Percentiles rank a stretch among this genome's conserved stretches.
These are phyloP conservation scores for Laothoe populi DNA, from an alignment of 2,888 invertebrate genomes.

Conservation along the genomic window DNA sequence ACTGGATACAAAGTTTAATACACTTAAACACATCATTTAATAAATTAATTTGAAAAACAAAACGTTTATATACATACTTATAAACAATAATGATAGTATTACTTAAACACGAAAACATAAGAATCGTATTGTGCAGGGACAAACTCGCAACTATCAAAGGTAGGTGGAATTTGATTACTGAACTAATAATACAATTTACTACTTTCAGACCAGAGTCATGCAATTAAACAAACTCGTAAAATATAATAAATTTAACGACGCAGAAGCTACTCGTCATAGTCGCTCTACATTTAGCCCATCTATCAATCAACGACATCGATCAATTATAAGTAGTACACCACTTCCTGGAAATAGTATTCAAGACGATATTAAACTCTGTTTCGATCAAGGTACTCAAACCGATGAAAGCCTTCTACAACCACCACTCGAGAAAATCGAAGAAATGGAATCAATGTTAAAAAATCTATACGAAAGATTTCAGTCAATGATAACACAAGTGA, in stretches of 20 bases:
- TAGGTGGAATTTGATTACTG: no score
- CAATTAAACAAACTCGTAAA: constrained; percentile 23
- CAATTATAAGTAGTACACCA: constrained; percentile 55
- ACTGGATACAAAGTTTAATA: no score
- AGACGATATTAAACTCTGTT: constrained; percentile 40
- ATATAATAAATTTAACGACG: constrained; percentile 1
- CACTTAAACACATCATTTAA: no score
- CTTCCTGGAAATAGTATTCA: constrained; percentile 41
- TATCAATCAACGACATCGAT: constrained; percentile 39
- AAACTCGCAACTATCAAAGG: no score
- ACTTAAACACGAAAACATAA: no score
- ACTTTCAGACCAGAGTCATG: constrained; percentile 28
- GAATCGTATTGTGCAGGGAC: no score
- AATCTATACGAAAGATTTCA: constrained; percentile 51
- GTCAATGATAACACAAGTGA: constrained; percentile 41
- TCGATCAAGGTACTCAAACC: constrained; percentile 62
- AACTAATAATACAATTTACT: not conserved
- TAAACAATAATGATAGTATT: no score
- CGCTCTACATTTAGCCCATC: constrained; percentile 25
- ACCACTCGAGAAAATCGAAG: constrained; percentile 46
- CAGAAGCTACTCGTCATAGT: not conserved
- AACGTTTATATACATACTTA: no score
- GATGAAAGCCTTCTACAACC: constrained; percentile 40
- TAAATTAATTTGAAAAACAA: no score
- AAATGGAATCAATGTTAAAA: constrained; percentile 50